Evolutionary conservation across 2,113 vertebrate genomes (phyloP), one percentile per base, ranked within the genome.

Genomic region (Megaceryle torquata): DNA sequence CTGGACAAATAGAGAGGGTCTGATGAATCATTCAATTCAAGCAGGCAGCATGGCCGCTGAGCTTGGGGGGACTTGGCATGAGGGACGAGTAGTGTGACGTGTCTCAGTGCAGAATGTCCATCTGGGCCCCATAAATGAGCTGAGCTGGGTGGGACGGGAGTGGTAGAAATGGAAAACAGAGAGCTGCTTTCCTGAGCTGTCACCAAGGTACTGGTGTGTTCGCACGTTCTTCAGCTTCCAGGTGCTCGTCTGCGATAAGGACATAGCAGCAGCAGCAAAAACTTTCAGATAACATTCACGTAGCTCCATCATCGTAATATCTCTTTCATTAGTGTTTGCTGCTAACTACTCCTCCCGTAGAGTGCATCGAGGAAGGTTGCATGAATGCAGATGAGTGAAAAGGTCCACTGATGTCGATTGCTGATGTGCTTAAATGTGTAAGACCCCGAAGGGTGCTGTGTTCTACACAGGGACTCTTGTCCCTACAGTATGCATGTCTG

Each of bases 401-500:
- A 43, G 51, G 33, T 17, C 41, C 28, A 0, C 6, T 5, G 37
- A 2, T 44, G 86, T 6, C 25, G 53, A 5, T 9, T 46, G 67
- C 63, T 41, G 50, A 13, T 64, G 35, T n/a, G 37, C 50, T 57
- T 15, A 4, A 5, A 15, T 2, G 53, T 29, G 19, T 19, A 24
- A 39, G 57, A 35, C 13, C 65, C 57, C 17, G 35, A 5, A 12
- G 0, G 3, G 21, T 41, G 51, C 65, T 15, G 67, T 16, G 86
- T 18, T 28, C n/a, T 43, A 25, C 0, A 0, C 2, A 10, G 63
- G 20, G 31, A 0, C 1, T 1, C 24, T 15, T 39, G 63, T 83
- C 57, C 86, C 78, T 35, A 1, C 21, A 1, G 1, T 0, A 0
- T 2, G 14, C 10, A 0, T 0, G 0, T 8, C 29, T 5, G 2